Percentiles rank a stretch among this genome's conserved stretches.
These are phyloP conservation scores for Aythya baeri DNA, from an alignment of 2,113 vertebrate species.

Conservation along the genomic window DNA sequence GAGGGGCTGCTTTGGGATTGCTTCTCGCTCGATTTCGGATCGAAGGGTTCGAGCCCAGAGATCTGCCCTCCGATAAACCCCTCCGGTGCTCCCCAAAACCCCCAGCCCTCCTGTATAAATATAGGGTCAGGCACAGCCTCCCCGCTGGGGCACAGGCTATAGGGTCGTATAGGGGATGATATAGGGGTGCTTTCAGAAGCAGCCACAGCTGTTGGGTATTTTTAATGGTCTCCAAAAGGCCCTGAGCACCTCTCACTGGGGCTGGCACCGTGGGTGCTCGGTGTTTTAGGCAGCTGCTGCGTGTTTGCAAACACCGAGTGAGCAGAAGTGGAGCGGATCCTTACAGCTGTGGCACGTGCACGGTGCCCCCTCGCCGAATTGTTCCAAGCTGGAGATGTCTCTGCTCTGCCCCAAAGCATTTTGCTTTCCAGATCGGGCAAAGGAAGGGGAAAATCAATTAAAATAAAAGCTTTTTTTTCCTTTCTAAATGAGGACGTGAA, in stretches of 20 bases:
- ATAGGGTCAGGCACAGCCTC: background rate
- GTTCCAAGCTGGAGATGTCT: rapidly evolving
- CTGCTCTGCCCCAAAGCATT: background rate
- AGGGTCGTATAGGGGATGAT: rapidly evolving
- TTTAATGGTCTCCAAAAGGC: background rate
- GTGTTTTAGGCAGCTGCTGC: background rate
- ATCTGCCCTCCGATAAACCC: background rate
- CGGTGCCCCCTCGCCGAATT: background rate
- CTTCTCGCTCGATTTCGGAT: background rate
- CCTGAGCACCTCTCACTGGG: rapidly evolving
- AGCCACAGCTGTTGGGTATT: rapidly evolving
- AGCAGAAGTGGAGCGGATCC: background rate
- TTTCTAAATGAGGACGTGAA: background rate
- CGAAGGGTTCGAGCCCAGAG: background rate
- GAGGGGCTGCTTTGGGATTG: constrained; percentile 45
- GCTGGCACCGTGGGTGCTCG: rapidly evolving
- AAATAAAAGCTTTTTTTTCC: background rate
- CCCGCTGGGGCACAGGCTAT: rapidly evolving
- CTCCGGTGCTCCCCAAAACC: background rate
- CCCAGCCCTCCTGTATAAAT: rapidly evolving
- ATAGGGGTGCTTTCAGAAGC: rapidly evolving
- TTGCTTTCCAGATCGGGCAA: background rate
- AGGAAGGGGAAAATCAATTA: background rate
- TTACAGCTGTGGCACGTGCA: rapidly evolving
- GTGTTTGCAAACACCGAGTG: background rate